Conservation (phyloP, 2,797 vertebrate species). For the Zenarchopterus dispar region DNA sequence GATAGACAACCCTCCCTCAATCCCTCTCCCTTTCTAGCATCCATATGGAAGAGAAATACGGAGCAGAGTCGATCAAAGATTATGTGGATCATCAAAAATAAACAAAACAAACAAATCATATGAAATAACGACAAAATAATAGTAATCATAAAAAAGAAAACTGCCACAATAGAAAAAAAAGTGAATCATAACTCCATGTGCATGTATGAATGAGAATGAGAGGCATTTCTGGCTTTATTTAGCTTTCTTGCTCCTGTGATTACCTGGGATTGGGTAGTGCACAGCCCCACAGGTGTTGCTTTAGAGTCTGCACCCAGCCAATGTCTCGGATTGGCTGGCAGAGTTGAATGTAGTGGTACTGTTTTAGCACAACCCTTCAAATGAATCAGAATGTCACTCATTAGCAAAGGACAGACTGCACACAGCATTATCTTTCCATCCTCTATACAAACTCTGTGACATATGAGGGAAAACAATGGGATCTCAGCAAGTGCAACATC, state of each 20-base stretch:
- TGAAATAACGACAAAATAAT: constrained; percentile 24
- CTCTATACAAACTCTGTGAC: constrained; percentile 38
- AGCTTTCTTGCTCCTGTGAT: constrained; percentile 47
- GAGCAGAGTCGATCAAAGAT: constrained; percentile 38
- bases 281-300: constrained; percentile 89
- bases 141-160: no score
- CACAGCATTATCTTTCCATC: constrained; percentile 69
- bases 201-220: constrained; percentile 74
- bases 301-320: constrained; percentile 89
- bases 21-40: constrained; percentile 50
- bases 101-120: background rate
- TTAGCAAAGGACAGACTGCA: constrained; percentile 76
- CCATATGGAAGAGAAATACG: constrained; percentile 86
- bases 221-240: constrained; percentile 51
- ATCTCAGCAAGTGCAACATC: constrained; percentile 43
- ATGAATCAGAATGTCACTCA: constrained; percentile 84
- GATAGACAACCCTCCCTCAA: constrained; percentile 40
- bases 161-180: constrained; percentile 63
- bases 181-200: constrained; percentile 57
- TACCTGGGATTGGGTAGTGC: constrained; percentile 85
- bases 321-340: constrained; percentile 88
- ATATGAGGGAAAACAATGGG: constrained; percentile 45
- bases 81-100: constrained; percentile 53
- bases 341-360: constrained; percentile 89
- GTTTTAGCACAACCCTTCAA: constrained; percentile 89